phyloP scores from a whole-genome alignment of 2,797 vertebrate species.

The Pseudochromis fuscus region DNA sequence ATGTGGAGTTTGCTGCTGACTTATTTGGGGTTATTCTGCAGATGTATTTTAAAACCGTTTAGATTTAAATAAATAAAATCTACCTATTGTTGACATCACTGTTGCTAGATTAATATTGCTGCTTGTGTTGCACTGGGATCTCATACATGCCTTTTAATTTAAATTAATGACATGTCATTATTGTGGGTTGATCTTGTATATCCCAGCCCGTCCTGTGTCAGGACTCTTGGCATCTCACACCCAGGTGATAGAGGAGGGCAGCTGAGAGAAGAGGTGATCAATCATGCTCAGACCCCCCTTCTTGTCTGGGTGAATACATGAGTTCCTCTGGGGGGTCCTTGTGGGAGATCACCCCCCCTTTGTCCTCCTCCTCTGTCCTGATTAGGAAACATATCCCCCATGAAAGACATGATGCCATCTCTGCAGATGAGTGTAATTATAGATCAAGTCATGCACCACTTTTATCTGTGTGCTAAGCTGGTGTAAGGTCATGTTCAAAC shows the following conservation, averaged over 20 bases:
- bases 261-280: conserved; percentile 73
- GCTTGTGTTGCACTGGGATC: neutral
- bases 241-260: conserved; percentile 81
- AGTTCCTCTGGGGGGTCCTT: conserved; percentile 77
- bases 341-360: conserved; percentile 43
- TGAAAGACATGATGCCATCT: conserved; percentile 33
- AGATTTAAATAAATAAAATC: neutral
- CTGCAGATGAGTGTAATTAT: conserved; percentile 23
- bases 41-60: neutral
- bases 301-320: conserved; percentile 77
- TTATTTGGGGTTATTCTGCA: neutral
- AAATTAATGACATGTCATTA: neutral
- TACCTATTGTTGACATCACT: no score
- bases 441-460: neutral
- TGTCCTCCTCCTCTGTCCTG: conserved; percentile 41
- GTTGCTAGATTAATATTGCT: no score
- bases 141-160: conserved; percentile 1
- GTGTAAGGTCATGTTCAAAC: no score
- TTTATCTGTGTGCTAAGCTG: no score
- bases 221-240: conserved; percentile 80
- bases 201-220: conserved; percentile 28
- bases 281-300: conserved; percentile 73
- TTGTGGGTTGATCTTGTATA: conserved; percentile 10
- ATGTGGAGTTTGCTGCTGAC: neutral
- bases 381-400: conserved; percentile 46